Conservation (phyloP, 2,797 vertebrate species). For the Poecilia velifera region DNA sequence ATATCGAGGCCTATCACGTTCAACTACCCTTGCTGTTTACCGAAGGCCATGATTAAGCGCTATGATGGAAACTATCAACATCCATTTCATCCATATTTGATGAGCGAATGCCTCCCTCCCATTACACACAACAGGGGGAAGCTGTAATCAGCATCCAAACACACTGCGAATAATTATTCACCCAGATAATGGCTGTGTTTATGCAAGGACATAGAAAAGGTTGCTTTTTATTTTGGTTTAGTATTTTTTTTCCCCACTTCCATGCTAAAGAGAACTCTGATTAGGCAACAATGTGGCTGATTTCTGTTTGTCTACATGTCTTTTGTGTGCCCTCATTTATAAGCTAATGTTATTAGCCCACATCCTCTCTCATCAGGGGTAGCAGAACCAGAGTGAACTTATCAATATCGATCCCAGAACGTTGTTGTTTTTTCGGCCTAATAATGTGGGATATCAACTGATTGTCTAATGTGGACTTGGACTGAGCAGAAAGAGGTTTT, state of each 20-base stretch:
- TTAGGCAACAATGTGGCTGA: slow-evolving; percentile 64
- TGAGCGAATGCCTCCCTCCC: slow-evolving; percentile 66
- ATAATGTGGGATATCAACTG: slow-evolving; percentile 14
- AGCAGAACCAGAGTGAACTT: slow-evolving; percentile 8
- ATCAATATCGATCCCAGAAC: slow-evolving; percentile 1
- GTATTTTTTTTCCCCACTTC: slow-evolving; percentile 8
- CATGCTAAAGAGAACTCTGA: slow-evolving; percentile 62
- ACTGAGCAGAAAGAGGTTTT: slow-evolving; percentile 15
- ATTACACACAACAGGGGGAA: slow-evolving; percentile 67
- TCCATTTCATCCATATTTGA: slow-evolving; percentile 78
- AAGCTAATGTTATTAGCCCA: slow-evolving; percentile 36
- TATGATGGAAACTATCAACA: slow-evolving; percentile 67
- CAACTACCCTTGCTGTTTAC: slow-evolving; percentile 47
- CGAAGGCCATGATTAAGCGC: slow-evolving; percentile 67
- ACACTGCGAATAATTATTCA: slow-evolving; percentile 76
- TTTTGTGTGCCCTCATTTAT: slow-evolving; percentile 44
- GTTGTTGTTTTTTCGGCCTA: slow-evolving; percentile 26
- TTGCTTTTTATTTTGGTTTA: slow-evolving; percentile 28
- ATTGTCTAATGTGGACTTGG: slow-evolving; percentile 23
- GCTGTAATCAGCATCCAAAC: slow-evolving; percentile 75
- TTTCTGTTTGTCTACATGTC: slow-evolving; percentile 39
- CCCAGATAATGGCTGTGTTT: slow-evolving; percentile 71
- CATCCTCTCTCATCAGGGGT: slow-evolving; percentile 18
- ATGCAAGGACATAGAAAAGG: slow-evolving; percentile 57
- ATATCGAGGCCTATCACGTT: slow-evolving; percentile 21